Evolutionary conservation across 2,113 vertebrate genomes (phyloP).

Genomic region (Neoarius graeffei): DNA sequence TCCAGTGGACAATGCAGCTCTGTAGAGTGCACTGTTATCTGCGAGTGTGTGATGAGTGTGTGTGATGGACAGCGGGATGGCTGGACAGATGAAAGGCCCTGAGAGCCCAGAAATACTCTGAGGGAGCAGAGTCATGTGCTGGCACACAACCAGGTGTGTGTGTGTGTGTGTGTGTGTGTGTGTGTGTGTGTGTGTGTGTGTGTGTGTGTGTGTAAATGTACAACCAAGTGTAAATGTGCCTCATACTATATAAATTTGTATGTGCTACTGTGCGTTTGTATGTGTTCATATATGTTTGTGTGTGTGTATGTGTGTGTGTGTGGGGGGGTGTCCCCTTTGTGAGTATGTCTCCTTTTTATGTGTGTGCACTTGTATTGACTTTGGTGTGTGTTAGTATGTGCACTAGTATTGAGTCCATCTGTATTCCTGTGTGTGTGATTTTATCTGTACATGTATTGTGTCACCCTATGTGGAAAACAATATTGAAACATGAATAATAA

Average conservation of each 20-base stretch:
- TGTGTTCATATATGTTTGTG: not conserved
- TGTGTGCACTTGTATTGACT: too few relatives aligned
- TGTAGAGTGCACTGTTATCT: constrained; percentile 64
- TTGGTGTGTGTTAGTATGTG: too few relatives aligned
- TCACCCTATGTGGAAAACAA: not conserved
- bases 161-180: not conserved
- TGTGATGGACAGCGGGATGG: constrained; percentile 63
- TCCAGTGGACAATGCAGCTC: constrained; percentile 71
- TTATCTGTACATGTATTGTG: not conserved
- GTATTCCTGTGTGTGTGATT: not conserved
- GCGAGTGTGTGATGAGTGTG: constrained; percentile 40
- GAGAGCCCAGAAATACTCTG: constrained; percentile 39
- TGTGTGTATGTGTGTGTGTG: not conserved
- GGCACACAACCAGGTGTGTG: constrained; percentile 37
- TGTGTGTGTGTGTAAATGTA: not conserved
- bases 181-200: not conserved
- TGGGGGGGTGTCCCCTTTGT: too few relatives aligned
- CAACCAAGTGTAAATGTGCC: not conserved
- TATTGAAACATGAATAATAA: not conserved
- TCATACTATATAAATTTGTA: too few relatives aligned
- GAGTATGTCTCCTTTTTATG: too few relatives aligned
- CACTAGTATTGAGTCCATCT: not conserved
- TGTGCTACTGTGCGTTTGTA: not conserved
- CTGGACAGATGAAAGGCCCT: constrained; percentile 74
- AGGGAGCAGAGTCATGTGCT: constrained; percentile 44